Evolutionary conservation across 2,888 invertebrate species (phyloP), one percentile per base, ranked within the genome.

Genomic region (Theretra japonica): DNA sequence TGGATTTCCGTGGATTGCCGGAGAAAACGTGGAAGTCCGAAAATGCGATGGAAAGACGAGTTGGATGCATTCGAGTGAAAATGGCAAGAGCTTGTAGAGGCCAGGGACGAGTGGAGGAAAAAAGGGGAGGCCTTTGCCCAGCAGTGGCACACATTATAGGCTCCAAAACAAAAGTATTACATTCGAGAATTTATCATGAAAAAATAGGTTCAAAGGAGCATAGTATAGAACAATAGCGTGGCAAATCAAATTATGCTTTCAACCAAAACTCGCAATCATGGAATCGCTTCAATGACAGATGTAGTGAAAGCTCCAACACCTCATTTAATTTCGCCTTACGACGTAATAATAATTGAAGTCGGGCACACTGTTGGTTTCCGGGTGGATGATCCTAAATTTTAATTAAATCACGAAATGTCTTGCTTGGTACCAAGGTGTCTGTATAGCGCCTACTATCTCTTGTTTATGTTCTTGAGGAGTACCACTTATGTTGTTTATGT

Each of bases 331-430:
- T 57, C 23, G 19, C 69, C 69, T 33, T 41, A 57, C 68, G 58
- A 73, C 58, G 75, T 77, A 77, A 76, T 77, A 79, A 80, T 80
- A 78, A 81, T 76, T 75, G 77, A 73, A 76, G 73, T 75, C 21
- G 23, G 23, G 33, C 75, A 70, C 58, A 73, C 59, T 69, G 65
- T 80, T 58, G 83, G 82, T 82, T 84, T 83, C 78, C 76, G 62
- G 75, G 70, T 74, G 78, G 76, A 74, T 80, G 79, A 80, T 79
- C 81, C 77, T 78, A 78, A 80, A 80, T 75, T 83, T 84, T 83
- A 84, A 84, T 83, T 82, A 82, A 83, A 80, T 79, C 76, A 77
- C 70, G 72, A 79, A 75, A 71, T 73, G 74, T 73, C 56, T 75
- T 73, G 56, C 11, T 25, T 8, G 57, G 50, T n/a, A 69, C 70